phyloP scores from a whole-genome alignment of 2,888 invertebrate species.

The Trichopoda pennipes region DNA sequence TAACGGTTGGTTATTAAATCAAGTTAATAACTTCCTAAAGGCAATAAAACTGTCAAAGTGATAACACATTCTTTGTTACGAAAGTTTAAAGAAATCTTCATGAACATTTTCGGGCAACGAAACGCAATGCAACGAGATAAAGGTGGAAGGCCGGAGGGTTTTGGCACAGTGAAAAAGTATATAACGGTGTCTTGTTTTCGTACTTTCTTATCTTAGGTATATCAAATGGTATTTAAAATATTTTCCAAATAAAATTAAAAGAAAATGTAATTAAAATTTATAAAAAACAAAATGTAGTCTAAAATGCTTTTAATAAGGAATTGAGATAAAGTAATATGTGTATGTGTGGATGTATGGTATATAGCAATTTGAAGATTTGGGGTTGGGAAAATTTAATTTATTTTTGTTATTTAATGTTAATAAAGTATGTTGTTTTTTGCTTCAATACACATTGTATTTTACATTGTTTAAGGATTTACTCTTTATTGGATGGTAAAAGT shows the following conservation, averaged over 20 bases:
- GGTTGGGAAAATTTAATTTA: constrained; percentile 14
- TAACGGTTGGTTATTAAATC: constrained; percentile 77
- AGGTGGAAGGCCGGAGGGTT: neutral
- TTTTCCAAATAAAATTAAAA: constrained; percentile 53
- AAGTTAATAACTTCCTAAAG: constrained; percentile 79
- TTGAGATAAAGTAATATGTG: constrained; percentile 13
- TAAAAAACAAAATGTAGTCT: constrained; percentile 30
- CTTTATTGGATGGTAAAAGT: neutral
- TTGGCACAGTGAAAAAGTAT: constrained; percentile 19
- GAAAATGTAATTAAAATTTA: constrained; percentile 63
- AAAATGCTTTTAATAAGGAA: constrained; percentile 35
- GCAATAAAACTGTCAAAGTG: constrained; percentile 80
- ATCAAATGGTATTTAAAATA: constrained; percentile 67
- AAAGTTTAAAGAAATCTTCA: constrained; percentile 65
- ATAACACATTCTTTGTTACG: constrained; percentile 72
- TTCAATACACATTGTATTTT: neutral
- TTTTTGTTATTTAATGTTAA: constrained; percentile 9
- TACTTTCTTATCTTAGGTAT: constrained; percentile 60
- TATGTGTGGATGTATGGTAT: neutral
- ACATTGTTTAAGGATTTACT: neutral
- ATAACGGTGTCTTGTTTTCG: constrained; percentile 41
- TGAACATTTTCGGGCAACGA: constrained; percentile 30
- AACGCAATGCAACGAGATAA: constrained; percentile 6
- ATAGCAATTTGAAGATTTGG: neutral
- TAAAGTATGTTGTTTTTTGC: neutral